Percentiles rank a stretch among this genome's conserved stretches.
Evolutionary conservation across 2,113 vertebrate species (phyloP).

Genomic region (Dermatemys mawii): DNA sequence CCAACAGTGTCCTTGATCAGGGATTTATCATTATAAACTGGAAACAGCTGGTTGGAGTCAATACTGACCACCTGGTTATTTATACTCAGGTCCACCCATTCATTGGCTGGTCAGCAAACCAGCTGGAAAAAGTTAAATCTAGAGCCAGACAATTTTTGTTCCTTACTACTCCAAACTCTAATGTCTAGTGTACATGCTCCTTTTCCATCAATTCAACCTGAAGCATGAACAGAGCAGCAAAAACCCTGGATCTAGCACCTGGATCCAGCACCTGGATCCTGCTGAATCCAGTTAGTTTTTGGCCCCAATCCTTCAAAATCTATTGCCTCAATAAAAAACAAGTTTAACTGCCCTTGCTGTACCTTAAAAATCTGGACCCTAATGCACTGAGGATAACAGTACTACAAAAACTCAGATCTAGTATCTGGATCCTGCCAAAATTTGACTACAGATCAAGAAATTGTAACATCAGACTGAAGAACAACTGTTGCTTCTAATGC

Average conservation of each 20-base stretch:
- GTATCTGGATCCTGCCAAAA: not conserved
- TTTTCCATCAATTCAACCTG: not conserved
- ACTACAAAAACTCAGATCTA: not conserved
- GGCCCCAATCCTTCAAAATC: not conserved
- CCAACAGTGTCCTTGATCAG: not conserved
- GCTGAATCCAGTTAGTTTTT: not conserved
- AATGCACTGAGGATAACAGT: not conserved
- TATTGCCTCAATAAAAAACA: fast-evolving
- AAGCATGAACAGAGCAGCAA: fast-evolving
- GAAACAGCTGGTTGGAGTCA: slow-evolving; percentile 18
- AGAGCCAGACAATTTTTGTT: not conserved
- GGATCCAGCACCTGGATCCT: not conserved
- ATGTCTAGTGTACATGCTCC: not conserved
- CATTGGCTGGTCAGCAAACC: fast-evolving
- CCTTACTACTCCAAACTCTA: not conserved
- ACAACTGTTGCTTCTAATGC: not conserved
- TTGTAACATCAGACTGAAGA: not conserved
- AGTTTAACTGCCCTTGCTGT: not conserved
- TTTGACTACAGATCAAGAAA: not conserved
- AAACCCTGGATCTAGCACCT: not conserved
- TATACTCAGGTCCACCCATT: not conserved
- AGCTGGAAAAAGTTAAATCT: not conserved
- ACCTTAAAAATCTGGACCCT: not conserved
- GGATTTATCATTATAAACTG: not conserved
- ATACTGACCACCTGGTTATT: not conserved